Percentiles rank a stretch among this genome's conserved stretches.
Evolutionary conservation across 37 sponge, comb jelly and placozoan genomes (phyloP).

Genomic region (Hormiphora californensis): DNA sequence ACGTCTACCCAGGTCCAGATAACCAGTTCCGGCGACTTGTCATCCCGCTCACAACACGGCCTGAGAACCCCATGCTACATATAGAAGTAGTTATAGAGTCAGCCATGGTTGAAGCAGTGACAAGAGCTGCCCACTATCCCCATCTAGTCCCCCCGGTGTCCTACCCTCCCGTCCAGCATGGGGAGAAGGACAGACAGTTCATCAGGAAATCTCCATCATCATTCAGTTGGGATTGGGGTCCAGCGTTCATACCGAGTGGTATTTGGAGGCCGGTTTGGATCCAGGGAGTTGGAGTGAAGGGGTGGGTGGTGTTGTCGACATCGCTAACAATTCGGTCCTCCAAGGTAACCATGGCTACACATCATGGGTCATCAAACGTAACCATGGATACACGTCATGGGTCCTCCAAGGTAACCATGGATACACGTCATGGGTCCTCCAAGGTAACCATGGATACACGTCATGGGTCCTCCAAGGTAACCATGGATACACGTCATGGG

Average conservation of each 20-base stretch:
- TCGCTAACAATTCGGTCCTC: no score
- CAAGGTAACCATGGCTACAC: no score
- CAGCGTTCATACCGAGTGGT: conserved; percentile 84
- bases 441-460: no score
- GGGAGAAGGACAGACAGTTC: not conserved
- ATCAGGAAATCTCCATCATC: not conserved
- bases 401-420: no score
- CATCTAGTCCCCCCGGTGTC: conserved; percentile 7
- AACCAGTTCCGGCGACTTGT: conserved; percentile 7
- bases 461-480: no score
- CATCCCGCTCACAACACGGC: not conserved
- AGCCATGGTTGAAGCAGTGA: not conserved
- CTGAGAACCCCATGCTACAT: not conserved
- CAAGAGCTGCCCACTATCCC: not conserved
- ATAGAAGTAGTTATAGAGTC: not conserved
- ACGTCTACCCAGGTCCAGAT: not conserved
- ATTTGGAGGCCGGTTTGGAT: conserved; percentile 62
- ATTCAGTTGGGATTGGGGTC: conserved; percentile 99
- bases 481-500: no score
- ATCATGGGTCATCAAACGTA: no score
- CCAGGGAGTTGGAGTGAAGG: no score
- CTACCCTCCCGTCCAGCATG: not conserved
- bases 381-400: no score
- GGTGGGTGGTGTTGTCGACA: no score
- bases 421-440: no score